phyloP scores from a whole-genome alignment of 2,113 vertebrate genomes.

The Saguinus imperator region DNA sequence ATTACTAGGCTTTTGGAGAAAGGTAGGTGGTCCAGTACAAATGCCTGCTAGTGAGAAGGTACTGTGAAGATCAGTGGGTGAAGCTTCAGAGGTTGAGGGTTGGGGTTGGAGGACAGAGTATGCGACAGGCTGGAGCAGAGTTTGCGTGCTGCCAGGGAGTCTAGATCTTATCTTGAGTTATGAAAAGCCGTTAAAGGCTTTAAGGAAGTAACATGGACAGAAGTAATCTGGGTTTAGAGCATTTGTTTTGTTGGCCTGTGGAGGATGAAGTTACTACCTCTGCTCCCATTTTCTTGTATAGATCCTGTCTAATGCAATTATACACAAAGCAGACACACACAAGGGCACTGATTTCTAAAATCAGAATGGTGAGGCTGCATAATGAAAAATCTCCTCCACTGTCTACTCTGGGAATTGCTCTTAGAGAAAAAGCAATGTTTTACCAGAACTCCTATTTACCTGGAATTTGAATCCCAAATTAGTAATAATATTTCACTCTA shows the following conservation, averaged over 20 bases:
- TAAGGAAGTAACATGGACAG: not conserved
- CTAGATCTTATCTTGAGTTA: not conserved
- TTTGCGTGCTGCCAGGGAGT: too few species aligned
- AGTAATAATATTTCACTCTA: conserved; percentile 25
- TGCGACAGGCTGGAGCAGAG: not conserved
- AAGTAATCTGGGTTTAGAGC: not conserved
- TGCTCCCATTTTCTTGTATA: not conserved
- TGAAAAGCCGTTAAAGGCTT: not conserved
- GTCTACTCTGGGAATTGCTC: conserved; percentile 23
- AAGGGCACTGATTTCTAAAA: not conserved
- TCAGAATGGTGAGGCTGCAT: not conserved
- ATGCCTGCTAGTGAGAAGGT: not conserved
- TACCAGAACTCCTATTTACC: not conserved
- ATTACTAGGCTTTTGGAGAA: not conserved
- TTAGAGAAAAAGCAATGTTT: conserved; percentile 1
- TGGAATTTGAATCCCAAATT: not conserved
- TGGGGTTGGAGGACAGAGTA: not conserved
- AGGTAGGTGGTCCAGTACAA: not conserved
- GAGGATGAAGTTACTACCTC: not conserved
- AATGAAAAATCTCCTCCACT: not conserved
- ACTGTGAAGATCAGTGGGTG: not conserved
- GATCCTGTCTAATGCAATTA: not conserved
- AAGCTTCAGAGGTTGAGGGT: not conserved
- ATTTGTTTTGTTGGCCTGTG: conserved; percentile 1
- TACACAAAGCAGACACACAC: not conserved